Evolutionary conservation across 2,888 invertebrate genomes (phyloP).

Genomic region (Habrosyne pyritoides): DNA sequence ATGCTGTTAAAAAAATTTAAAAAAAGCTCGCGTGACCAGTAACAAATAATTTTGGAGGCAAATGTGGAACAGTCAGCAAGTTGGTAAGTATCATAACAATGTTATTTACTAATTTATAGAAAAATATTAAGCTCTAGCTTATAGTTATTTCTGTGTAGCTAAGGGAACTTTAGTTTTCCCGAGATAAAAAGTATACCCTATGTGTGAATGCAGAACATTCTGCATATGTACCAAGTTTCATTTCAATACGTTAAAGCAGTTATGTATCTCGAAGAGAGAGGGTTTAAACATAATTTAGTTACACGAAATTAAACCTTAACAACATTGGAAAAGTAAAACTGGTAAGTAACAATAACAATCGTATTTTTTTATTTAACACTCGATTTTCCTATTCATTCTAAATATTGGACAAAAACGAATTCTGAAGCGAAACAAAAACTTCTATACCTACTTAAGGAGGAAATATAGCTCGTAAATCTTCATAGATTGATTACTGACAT

Average conservation of each 20-base stretch:
- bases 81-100: neutral
- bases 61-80: neutral
- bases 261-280: no score
- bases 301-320: no score
- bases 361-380: neutral
- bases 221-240: no score
- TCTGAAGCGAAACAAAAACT: neutral
- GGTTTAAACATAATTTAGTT: no score
- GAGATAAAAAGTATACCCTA: no score
- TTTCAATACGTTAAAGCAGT: no score
- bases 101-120: neutral
- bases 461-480: conserved; percentile 23
- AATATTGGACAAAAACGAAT: neutral
- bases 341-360: neutral
- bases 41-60: neutral
- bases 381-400: neutral
- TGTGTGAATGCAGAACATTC: no score
- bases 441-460: conserved; percentile 14
- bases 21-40: neutral
- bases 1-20: neutral
- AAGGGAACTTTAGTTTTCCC: no score
- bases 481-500: conserved; percentile 41
- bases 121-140: no score
- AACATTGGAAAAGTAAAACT: no score
- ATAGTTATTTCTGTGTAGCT: no score